phyloP scores from a whole-genome alignment of 92 coral and sea anemone species.

The Meandrina meandrites region DNA sequence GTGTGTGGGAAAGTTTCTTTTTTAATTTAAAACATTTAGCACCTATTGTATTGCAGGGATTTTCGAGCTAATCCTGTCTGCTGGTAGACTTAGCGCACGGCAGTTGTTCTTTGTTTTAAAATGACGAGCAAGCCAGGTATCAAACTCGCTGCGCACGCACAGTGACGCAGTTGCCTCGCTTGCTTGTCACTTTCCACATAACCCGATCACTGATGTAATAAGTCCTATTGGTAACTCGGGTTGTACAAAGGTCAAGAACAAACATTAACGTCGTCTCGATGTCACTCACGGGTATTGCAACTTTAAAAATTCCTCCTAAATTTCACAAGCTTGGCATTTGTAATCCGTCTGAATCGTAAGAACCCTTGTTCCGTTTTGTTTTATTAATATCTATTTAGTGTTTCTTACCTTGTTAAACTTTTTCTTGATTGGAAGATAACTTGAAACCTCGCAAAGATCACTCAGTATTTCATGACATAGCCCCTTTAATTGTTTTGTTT shows the following conservation, averaged over 20 bases:
- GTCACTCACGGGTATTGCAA: neutral
- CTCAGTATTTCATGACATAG: no score
- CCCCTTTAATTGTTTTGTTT: neutral
- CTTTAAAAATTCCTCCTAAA: no score
- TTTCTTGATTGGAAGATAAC: no score
- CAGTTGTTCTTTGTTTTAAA: neutral
- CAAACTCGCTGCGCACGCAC: neutral
- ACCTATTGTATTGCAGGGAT: slow-evolving; percentile 11
- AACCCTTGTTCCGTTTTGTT: no score
- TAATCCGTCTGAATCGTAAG: no score
- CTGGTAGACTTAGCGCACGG: neutral
- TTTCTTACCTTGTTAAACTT: no score
- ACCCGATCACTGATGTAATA: neutral
- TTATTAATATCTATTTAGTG: no score
- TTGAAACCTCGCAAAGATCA: no score
- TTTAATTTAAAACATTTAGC: slow-evolving; percentile 4
- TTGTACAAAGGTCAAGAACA: neutral
- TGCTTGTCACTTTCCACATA: neutral
- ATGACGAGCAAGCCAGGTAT: neutral
- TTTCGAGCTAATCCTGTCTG: slow-evolving; percentile 6
- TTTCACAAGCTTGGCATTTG: no score
- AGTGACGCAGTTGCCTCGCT: neutral
- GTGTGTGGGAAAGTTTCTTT: slow-evolving; percentile 14
- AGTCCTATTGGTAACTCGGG: neutral
- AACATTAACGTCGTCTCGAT: neutral